Conservation (phyloP, 2,797 vertebrate genomes). For the Alca torda region DNA sequence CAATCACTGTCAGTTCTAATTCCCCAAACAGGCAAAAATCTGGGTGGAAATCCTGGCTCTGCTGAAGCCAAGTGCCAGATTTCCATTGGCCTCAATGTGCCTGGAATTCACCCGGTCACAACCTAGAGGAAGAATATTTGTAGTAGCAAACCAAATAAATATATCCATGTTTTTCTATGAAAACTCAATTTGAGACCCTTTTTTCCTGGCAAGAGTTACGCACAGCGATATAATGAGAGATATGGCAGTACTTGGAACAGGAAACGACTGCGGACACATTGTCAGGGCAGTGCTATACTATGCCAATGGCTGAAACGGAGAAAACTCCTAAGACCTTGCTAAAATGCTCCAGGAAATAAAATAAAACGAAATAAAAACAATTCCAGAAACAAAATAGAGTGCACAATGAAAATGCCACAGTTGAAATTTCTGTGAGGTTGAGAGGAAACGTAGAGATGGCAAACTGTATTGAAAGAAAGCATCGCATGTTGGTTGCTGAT, state of each 20-base stretch:
- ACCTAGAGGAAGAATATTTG: slow-evolving; percentile 54
- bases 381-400: background rate
- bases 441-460: background rate
- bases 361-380: slow-evolving; percentile 15
- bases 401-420: background rate
- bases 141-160: slow-evolving; percentile 62
- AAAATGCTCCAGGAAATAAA: slow-evolving; percentile 41
- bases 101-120: slow-evolving; percentile 56
- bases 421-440: background rate
- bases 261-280: slow-evolving; percentile 44
- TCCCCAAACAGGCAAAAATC: background rate
- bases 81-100: slow-evolving; percentile 4
- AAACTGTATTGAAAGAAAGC: background rate
- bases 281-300: background rate
- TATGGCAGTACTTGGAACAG: slow-evolving; percentile 19
- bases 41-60: slow-evolving; percentile 42
- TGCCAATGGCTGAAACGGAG: background rate
- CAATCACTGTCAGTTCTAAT: slow-evolving; percentile 36
- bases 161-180: slow-evolving; percentile 43
- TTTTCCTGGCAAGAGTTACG: slow-evolving; percentile 26
- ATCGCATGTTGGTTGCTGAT: background rate
- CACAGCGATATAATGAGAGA: slow-evolving; percentile 39
- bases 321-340: background rate
- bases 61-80: background rate
- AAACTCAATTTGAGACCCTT: slow-evolving; percentile 36